Percentiles rank a stretch among this genome's conserved stretches.
phyloP scores from a whole-genome alignment of 2,113 vertebrate species.

The Anolis sagrei region DNA sequence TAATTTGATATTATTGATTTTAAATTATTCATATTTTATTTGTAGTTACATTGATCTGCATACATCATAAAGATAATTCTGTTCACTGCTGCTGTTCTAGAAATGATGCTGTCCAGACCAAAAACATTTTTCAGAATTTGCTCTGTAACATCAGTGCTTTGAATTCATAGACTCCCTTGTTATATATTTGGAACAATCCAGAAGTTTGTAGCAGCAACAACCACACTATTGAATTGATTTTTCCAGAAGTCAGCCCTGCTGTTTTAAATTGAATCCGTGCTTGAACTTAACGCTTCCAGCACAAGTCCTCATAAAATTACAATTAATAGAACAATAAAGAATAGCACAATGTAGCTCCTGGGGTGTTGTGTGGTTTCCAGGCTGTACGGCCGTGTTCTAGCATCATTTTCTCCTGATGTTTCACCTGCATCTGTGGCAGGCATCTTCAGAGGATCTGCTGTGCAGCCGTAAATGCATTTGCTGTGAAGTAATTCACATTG shows the following conservation, averaged over 20 bases:
- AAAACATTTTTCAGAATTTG: not conserved
- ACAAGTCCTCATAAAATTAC: not conserved
- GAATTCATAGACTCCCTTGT: not conserved
- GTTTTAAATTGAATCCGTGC: not conserved
- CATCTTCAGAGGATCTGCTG: no score
- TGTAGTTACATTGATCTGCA: not conserved
- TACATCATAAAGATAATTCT: not conserved
- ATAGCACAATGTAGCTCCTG: no score
- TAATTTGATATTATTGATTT: not conserved
- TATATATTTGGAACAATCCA: not conserved
- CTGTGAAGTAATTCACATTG: not conserved
- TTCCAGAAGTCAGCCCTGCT: not conserved
- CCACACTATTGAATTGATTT: not conserved
- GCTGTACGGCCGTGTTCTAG: no score
- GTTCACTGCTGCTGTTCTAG: not conserved
- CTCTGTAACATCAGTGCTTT: not conserved
- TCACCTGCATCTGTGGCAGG: no score
- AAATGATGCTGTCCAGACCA: not conserved
- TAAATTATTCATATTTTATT: not conserved
- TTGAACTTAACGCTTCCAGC: not conserved
- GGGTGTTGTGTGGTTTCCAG: no score
- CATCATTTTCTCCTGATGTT: no score
- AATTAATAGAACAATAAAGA: not conserved
- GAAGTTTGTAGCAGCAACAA: not conserved
- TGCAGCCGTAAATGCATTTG: not conserved